phyloP scores from a whole-genome alignment of 2,113 vertebrate genomes.

The Oriolus oriolus region DNA sequence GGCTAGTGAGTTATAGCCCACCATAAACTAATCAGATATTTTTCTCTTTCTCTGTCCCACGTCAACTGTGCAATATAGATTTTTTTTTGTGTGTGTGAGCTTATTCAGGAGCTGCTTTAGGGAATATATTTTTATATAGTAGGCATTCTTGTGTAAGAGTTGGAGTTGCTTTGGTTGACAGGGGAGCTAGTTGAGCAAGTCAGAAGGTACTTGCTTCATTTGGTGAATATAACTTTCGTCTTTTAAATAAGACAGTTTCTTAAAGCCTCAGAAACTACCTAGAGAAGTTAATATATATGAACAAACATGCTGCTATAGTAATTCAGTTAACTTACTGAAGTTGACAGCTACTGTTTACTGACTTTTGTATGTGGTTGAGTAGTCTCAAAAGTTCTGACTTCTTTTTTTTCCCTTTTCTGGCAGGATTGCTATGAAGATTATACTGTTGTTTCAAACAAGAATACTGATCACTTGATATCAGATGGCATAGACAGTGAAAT shows the following conservation, averaged over 20 bases:
- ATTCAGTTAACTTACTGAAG: background rate
- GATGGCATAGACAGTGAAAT: constrained; percentile 76
- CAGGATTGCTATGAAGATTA: constrained; percentile 85
- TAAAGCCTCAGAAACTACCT: background rate
- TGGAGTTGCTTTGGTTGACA: background rate
- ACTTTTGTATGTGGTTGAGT: background rate
- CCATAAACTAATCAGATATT: background rate
- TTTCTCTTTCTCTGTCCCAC: background rate
- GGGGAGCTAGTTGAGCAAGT: background rate
- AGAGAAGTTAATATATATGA: background rate
- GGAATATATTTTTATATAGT: background rate
- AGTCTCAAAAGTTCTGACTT: background rate
- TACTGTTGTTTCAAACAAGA: constrained; percentile 69
- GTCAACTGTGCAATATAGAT: background rate
- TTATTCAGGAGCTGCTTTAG: background rate
- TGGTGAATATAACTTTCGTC: background rate
- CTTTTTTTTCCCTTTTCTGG: background rate
- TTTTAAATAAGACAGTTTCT: background rate
- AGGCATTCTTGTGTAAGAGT: background rate
- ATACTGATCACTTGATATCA: constrained; percentile 74
- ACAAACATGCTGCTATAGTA: background rate
- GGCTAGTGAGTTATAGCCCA: background rate
- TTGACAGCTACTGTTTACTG: background rate
- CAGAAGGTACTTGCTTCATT: background rate
- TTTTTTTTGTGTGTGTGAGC: background rate